Evolutionary conservation across 2,113 vertebrate species (phyloP).

Genomic region (Sebastes fasciatus): DNA sequence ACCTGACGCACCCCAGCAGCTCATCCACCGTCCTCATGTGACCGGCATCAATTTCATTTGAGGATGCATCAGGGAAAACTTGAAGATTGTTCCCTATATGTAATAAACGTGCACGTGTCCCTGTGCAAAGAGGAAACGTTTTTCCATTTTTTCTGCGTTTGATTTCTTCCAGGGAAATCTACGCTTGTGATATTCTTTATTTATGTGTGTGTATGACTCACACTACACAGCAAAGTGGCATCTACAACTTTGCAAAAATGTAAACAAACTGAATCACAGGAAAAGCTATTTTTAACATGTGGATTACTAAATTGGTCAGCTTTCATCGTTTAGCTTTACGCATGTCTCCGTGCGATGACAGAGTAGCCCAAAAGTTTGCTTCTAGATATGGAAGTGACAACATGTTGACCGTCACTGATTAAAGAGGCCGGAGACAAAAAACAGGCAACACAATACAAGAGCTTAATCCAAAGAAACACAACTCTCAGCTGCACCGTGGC

Average conservation of each 20-base stretch:
- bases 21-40: conserved; percentile 15
- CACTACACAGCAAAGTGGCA: background rate
- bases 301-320: background rate
- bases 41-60: conserved; percentile 1
- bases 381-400: conserved; percentile 21
- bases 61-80: background rate
- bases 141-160: background rate
- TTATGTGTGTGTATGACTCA: background rate
- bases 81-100: background rate
- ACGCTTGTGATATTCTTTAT: background rate
- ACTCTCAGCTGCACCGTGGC: conserved; percentile 2
- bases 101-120: background rate
- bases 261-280: conserved; percentile 11
- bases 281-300: background rate
- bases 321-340: background rate
- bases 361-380: conserved; percentile 3
- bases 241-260: background rate
- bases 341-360: conserved; percentile 23
- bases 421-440: conserved; percentile 12
- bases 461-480: conserved; percentile 45
- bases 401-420: conserved; percentile 18
- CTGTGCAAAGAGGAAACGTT: background rate
- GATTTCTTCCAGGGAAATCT: background rate
- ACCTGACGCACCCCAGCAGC: conserved; percentile 5
- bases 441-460: conserved; percentile 33